These are phyloP conservation scores for Tanytarsus gracilentus DNA, from an alignment of 2,888 invertebrate genomes.

Conservation along the genomic window DNA sequence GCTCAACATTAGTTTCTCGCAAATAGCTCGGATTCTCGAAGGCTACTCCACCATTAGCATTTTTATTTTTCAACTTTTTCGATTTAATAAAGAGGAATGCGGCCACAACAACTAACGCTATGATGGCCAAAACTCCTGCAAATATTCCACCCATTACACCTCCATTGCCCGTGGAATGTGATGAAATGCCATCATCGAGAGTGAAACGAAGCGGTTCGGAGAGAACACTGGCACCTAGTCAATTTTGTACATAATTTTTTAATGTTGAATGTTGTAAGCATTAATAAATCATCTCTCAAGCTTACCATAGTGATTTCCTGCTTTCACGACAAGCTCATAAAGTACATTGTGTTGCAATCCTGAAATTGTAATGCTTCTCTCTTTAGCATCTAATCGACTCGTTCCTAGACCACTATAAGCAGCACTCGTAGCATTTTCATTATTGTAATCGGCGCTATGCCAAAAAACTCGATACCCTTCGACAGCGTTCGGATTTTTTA, in stretches of 20 bases:
- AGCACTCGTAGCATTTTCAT: conserved; percentile 20
- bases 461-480: conserved; percentile 78
- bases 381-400: conserved; percentile 63
- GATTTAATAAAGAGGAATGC: conserved; percentile 42
- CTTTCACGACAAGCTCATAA: conserved; percentile 74
- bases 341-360: conserved; percentile 61
- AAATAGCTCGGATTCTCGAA: conserved; percentile 80
- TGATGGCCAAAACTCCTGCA: conserved; percentile 39
- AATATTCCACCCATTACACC: conserved; percentile 42
- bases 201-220: conserved; percentile 66
- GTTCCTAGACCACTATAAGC: conserved; percentile 45
- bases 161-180: conserved; percentile 44
- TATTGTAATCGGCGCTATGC: conserved; percentile 52
- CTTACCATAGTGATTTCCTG: conserved; percentile 65
- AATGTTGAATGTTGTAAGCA: background rate
- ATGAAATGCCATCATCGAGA: conserved; percentile 64
- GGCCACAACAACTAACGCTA: conserved; percentile 31
- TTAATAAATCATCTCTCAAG: conserved; percentile 23
- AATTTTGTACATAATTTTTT: conserved; percentile 10
- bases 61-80: conserved; percentile 38
- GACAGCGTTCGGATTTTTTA: conserved; percentile 72
- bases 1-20: conserved; percentile 65
- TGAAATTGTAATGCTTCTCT: conserved; percentile 59
- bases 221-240: conserved; percentile 60
- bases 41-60: conserved; percentile 62